Conservation (phyloP, 2,113 vertebrate genomes). For the Phoxinus phoxinus region DNA sequence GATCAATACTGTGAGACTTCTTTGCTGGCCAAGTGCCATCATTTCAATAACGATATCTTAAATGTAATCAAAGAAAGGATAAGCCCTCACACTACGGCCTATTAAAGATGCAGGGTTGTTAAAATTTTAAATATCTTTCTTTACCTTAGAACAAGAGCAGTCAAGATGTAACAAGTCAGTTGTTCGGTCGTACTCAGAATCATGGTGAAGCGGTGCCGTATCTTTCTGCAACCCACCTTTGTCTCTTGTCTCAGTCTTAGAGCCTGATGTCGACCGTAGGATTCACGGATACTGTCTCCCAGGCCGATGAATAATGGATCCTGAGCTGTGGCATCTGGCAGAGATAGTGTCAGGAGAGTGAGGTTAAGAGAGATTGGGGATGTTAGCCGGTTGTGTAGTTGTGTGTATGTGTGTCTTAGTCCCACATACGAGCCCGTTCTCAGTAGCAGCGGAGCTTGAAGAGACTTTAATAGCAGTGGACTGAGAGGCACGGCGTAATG, state of each 20-base stretch:
- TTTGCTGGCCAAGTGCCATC: not conserved
- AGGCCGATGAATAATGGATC: constrained; percentile 48
- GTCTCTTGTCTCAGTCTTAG: constrained; percentile 12
- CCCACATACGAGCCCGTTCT: not conserved
- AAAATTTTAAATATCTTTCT: not conserved
- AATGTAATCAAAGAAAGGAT: not conserved
- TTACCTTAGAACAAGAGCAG: not conserved
- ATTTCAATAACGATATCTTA: not conserved
- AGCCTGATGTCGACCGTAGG: not conserved
- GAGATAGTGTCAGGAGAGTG: constrained; percentile 33
- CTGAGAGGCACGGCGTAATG: not conserved
- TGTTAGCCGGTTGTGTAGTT: constrained; percentile 26
- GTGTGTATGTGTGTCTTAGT: constrained; percentile 19
- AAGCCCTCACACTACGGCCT: not conserved
- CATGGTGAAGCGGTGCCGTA: not conserved
- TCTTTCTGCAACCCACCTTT: not conserved
- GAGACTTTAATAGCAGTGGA: constrained; percentile 10
- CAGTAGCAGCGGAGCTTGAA: constrained; percentile 4
- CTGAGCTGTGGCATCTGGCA: constrained; percentile 31
- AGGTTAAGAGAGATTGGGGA: constrained; percentile 31
- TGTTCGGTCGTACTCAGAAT: not conserved
- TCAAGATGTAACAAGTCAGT: not conserved
- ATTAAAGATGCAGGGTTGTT: not conserved
- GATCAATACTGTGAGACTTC: not conserved
- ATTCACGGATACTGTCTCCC: constrained; percentile 27